Percentiles rank a stretch among this genome's conserved stretches.
Conservation (phyloP, 35 echinoderm and acorn worm genomes). For the Nesometra sesokonis region DNA sequence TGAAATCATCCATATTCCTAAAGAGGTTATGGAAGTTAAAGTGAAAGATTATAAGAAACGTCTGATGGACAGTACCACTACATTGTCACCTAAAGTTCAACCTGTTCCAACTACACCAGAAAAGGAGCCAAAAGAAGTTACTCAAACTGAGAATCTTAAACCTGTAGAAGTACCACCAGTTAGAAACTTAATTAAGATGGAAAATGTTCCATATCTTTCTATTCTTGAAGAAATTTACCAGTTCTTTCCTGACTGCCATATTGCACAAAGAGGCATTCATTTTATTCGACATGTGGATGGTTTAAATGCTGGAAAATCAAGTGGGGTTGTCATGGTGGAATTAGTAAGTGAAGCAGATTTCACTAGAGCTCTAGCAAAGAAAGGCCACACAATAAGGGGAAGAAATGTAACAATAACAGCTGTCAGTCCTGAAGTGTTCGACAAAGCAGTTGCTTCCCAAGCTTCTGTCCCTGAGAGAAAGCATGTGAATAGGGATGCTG, state of each 20-base stretch:
- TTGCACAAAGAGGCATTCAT: slow-evolving; percentile 49
- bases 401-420: background rate
- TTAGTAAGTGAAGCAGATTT: slow-evolving; percentile 33
- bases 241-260: slow-evolving; percentile 51
- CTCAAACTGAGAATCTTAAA: background rate
- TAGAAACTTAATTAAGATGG: slow-evolving; percentile 25
- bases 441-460: too few species aligned
- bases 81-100: background rate
- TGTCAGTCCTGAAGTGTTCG: too few species aligned
- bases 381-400: background rate
- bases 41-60: slow-evolving; percentile 41
- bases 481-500: background rate
- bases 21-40: slow-evolving; percentile 40
- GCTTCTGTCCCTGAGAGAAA: background rate
- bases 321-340: slow-evolving; percentile 64
- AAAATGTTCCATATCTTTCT: slow-evolving; percentile 66
- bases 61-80: slow-evolving; percentile 11
- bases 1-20: slow-evolving; percentile 28
- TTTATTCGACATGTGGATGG: slow-evolving; percentile 46
- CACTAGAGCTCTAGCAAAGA: slow-evolving; percentile 10
- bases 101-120: background rate
- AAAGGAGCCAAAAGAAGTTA: too few species aligned
- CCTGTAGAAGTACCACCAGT: background rate
- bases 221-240: slow-evolving; percentile 32
- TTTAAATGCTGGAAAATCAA: slow-evolving; percentile 17